Conservation (phyloP, 2,113 vertebrate species). For the Catharus fuscescens region DNA sequence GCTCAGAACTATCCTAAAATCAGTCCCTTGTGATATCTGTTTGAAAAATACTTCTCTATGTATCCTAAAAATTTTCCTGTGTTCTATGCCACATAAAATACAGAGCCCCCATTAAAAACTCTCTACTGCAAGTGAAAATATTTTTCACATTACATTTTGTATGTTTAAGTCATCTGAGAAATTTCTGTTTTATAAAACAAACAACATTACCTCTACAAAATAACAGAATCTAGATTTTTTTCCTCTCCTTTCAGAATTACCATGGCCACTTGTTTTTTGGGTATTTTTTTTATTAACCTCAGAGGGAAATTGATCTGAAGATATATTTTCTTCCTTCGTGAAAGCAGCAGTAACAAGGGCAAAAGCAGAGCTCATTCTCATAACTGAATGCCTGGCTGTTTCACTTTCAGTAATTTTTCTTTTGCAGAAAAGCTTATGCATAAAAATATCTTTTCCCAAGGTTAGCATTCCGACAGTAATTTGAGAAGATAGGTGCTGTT, state of each 20-base stretch:
- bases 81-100: background rate
- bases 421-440: slow-evolving; percentile 35
- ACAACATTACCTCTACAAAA: background rate
- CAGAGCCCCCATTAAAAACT: background rate
- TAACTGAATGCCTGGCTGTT: background rate
- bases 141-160: background rate
- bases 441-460: slow-evolving; percentile 51
- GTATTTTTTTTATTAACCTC: background rate
- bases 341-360: slow-evolving; percentile 15
- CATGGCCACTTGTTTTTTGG: background rate
- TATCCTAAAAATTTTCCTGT: background rate
- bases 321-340: background rate
- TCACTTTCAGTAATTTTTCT: slow-evolving; percentile 16
- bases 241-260: background rate
- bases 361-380: slow-evolving; percentile 15
- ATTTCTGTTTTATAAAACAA: background rate
- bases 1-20: background rate
- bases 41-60: background rate
- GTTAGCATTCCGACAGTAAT: slow-evolving; percentile 25
- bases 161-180: background rate
- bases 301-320: background rate
- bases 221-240: background rate
- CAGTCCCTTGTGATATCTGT: background rate
- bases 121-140: background rate
- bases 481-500: slow-evolving; percentile 28